Percentiles rank a stretch among this genome's conserved stretches.
phyloP scores from a whole-genome alignment of 2,888 invertebrate species.

The Drosophila recens region DNA sequence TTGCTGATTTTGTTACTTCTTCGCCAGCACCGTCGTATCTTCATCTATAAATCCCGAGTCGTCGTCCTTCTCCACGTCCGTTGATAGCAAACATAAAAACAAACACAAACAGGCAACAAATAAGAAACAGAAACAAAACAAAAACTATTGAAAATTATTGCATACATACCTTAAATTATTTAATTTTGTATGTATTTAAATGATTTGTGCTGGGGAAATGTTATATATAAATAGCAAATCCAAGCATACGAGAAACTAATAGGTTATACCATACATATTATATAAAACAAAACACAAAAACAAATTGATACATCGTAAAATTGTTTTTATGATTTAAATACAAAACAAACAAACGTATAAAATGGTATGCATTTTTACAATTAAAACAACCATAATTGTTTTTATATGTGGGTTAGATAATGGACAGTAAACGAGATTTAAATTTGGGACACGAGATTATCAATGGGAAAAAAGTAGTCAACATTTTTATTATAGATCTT shows the following conservation, averaged over 20 bases:
- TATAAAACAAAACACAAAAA: conserved; percentile 58
- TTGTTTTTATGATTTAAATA: conserved; percentile 80
- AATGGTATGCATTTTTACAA: conserved; percentile 68
- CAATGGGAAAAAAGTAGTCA: conserved; percentile 1
- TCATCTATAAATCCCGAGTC: conserved; percentile 47
- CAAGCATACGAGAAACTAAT: conserved; percentile 73
- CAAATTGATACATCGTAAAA: conserved; percentile 75
- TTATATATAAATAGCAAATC: conserved; percentile 69
- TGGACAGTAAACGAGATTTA: not conserved
- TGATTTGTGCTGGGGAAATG: conserved; percentile 59
- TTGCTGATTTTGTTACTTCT: conserved; percentile 43
- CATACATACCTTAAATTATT: conserved; percentile 75
- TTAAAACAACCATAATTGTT: conserved; percentile 38
- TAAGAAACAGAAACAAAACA: conserved; percentile 49
- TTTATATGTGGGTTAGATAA: conserved; percentile 27
- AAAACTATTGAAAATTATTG: conserved; percentile 53
- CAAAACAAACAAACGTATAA: conserved; percentile 50
- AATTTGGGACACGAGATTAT: not conserved
- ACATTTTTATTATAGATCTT: conserved; percentile 46
- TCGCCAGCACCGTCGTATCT: conserved; percentile 39
- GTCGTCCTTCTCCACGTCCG: conserved; percentile 63
- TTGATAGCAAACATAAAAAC: conserved; percentile 56
- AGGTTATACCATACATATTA: conserved; percentile 76
- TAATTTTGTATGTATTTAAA: conserved; percentile 73
- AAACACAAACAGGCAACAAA: conserved; percentile 42